Conservation (phyloP, 2,888 invertebrate species). For the Caenorhabditis becei region DNA sequence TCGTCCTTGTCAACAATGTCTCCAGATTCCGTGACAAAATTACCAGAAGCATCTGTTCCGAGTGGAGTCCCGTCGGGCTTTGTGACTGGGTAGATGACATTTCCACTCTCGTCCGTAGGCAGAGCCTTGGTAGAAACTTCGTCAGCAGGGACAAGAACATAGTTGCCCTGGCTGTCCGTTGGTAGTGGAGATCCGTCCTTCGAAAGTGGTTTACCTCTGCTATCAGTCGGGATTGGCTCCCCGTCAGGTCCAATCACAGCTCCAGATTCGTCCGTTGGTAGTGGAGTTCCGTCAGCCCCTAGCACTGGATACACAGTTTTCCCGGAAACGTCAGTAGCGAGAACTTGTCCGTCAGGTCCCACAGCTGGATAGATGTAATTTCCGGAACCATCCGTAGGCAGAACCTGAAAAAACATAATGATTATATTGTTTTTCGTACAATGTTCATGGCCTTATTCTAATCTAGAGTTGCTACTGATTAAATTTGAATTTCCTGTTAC, state of each 20-base stretch:
- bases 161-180: conserved; percentile 65
- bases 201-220: conserved; percentile 60
- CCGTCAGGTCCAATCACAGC: conserved; percentile 65
- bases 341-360: conserved; percentile 37
- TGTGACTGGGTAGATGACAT: conserved; percentile 58
- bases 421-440: too few relatives aligned
- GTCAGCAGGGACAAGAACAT: conserved; percentile 31
- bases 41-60: conserved; percentile 57
- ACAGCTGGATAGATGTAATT: conserved; percentile 54
- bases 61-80: conserved; percentile 44
- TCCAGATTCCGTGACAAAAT: conserved; percentile 51
- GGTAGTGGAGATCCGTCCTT: conserved; percentile 61
- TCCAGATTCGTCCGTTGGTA: conserved; percentile 60
- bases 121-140: conserved; percentile 20
- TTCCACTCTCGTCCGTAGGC: conserved; percentile 54
- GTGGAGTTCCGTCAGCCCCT: conserved; percentile 57
- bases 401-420: not conserved
- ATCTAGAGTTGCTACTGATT: too few relatives aligned
- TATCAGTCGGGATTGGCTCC: conserved; percentile 64
- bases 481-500: too few relatives aligned
- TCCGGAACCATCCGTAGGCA: conserved; percentile 50
- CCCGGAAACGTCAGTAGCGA: conserved; percentile 39
- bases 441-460: too few relatives aligned
- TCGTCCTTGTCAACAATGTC: conserved; percentile 59
- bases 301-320: conserved; percentile 20